Evolutionary conservation across 2,888 invertebrate genomes (phyloP), one percentile per base, ranked within the genome.

Genomic region (Drosophila multiciliata): DNA sequence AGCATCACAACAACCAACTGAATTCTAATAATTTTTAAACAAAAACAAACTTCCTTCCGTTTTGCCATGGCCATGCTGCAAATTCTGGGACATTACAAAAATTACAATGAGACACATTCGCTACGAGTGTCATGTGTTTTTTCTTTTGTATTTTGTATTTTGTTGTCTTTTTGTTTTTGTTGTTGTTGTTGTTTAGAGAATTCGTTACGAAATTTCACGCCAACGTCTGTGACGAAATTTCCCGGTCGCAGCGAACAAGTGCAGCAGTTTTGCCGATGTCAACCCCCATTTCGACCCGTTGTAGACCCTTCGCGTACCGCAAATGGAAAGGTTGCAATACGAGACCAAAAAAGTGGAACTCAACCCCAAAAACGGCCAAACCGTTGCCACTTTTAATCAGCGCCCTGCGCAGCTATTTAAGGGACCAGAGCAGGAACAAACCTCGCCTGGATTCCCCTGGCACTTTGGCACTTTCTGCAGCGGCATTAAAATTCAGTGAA

Each of bases 151-250:
- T 29, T 29, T 29, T 29, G 29, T 6, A 29, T 26, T 53, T 58
- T 50, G n/a, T 57, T 23, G 15, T 57, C 17, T 33, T 54, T 12
- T 23, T 66, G 35, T 49, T 60, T 29, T 23, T 29, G 29, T 29
- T 29, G 29, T 59, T 77, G 49, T 66, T 70, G 65, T 72, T 73
- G 65, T 73, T 80, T 74, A 66, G 73, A 71, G 65, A 85, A 89
- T 87, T 87, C 82, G 91, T 91, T 91, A 75, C 91, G 91, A 91
- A 91, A 91, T 91, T 91, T 91, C 91, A 91, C 83, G 90, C 87
- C 80, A 91, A 88, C 87, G 81, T 89, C 90, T 91, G 91, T 90
- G 90, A 88, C 84, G 87, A 91, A 92, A 89, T 89, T 87, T 88
- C 20, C 58, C 45, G 49, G 57, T 57, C 48, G 50, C 33, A 59